Conservation (phyloP, 2,797 vertebrate species). For the Parauchenoglanis ngamensis region DNA sequence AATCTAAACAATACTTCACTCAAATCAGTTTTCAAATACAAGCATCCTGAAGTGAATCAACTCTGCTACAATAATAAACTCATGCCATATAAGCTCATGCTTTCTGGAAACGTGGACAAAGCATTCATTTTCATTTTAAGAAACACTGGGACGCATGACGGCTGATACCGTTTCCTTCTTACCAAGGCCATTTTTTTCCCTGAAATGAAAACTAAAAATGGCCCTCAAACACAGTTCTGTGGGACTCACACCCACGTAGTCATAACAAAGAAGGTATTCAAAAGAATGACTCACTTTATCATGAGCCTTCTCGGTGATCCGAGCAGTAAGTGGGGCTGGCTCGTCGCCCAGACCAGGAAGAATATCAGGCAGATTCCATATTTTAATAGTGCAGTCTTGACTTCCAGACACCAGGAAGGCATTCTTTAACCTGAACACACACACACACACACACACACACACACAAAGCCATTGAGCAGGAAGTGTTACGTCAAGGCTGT, state of each 20-base stretch:
- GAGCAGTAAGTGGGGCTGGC: conserved; percentile 70
- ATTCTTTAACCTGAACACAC: conserved; percentile 76
- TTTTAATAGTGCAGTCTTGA: conserved; percentile 93
- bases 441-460: background rate
- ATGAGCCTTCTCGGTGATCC: conserved; percentile 84
- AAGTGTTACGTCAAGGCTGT: background rate
- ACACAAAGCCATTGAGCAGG: background rate
- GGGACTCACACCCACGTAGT: background rate
- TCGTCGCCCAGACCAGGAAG: conserved; percentile 55
- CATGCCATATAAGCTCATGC: background rate
- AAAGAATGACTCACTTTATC: conserved; percentile 76
- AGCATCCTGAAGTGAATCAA: background rate
- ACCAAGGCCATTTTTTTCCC: background rate
- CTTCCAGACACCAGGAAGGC: conserved; percentile 90
- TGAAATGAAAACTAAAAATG: background rate
- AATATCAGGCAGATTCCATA: conserved; percentile 85
- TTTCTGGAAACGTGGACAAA: background rate
- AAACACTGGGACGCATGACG: background rate
- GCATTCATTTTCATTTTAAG: background rate
- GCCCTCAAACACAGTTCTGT: background rate
- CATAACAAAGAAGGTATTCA: background rate
- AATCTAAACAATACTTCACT: background rate
- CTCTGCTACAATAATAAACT: background rate
- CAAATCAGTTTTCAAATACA: background rate
- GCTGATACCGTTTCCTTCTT: conserved; percentile 2